Evolutionary conservation across 2,113 vertebrate genomes (phyloP), one percentile per base, ranked within the genome.

Genomic region (Carassius gibelio): DNA sequence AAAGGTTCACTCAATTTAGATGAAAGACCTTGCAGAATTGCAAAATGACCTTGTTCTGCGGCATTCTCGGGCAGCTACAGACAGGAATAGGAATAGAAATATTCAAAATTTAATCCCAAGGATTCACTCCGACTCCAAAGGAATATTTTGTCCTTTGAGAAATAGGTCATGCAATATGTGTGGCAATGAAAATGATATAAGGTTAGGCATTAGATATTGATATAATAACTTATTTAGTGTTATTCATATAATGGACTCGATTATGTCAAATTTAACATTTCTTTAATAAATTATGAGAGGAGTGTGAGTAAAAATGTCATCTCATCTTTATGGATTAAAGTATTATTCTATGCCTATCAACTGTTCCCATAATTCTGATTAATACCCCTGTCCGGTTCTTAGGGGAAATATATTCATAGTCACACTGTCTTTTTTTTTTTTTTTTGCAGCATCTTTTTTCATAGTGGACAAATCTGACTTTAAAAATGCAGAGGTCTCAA

Each of bases 301-400:
- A 21, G 26, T 11, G 48, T 42, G 83, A 82, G 84, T 90, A 82
- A 86, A 90, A 87, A 90, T 87, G 87, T 88, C 89, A 87, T 69
- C 81, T 87, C 57, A 57, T 87, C 85, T 88, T 87, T 88, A 88
- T 85, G 87, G 85, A 88, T 86, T 81, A 86, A 86, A 87, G 84
- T 87, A 86, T 75, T 85, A 84, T 82, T 85, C 89, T 17, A 72
- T 77, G 86, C 59, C 82, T 80, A 88, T 83, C 72, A 61, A 66
- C 71, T 52, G 86, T 36, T 68, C 69, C 81, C 85, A 86, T 90
- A 87, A 87, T 86, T 87, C 89, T 88, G 87, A 88, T 90, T 88
- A 90, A 88, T 82, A 84, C 86, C 66, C 76, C 30, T 84, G 87
- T 86, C 74, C 75, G 9, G 85, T 84, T 87, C 82, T 30, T 30